Evolutionary conservation across 2,888 invertebrate species (phyloP).

Genomic region (Orthosia incerta): DNA sequence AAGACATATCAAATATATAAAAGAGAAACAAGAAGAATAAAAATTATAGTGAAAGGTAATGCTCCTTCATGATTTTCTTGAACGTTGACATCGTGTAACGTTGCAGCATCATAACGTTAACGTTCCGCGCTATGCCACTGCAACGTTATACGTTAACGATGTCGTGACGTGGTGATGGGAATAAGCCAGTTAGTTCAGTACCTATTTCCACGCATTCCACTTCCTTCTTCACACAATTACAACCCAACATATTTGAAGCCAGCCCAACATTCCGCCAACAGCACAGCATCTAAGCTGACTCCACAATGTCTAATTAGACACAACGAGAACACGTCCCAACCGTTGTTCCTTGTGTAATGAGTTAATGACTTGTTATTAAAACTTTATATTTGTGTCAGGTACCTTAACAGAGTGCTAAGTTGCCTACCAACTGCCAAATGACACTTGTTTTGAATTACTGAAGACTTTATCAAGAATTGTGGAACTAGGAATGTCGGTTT

Average conservation of each 20-base stretch:
- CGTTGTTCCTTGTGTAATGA: constrained; percentile 56
- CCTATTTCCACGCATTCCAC: neutral
- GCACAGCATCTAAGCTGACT: constrained; percentile 57
- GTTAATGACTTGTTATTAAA: constrained; percentile 67
- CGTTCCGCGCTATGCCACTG: too few relatives aligned
- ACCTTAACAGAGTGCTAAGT: constrained; percentile 66
- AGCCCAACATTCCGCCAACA: constrained; percentile 17
- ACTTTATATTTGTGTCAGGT: constrained; percentile 68
- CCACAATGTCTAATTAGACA: constrained; percentile 66
- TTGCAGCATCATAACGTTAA: too few relatives aligned
- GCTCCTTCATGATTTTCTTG: too few relatives aligned
- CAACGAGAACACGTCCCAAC: constrained; percentile 61
- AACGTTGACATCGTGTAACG: too few relatives aligned
- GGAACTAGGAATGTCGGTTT: constrained; percentile 43
- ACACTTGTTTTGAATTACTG: constrained; percentile 55
- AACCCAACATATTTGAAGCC: constrained; percentile 1
- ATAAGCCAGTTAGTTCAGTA: neutral
- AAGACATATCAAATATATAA: too few relatives aligned
- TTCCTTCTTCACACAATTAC: neutral
- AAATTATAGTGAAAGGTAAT: too few relatives aligned
- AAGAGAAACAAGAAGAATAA: too few relatives aligned
- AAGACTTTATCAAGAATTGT: constrained; percentile 58
- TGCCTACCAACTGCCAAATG: constrained; percentile 50
- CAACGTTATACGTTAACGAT: too few relatives aligned
- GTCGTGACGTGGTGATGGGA: too few relatives aligned